Conservation (phyloP, 1,140 invertebrate species). For the Bombus balteatus region DNA sequence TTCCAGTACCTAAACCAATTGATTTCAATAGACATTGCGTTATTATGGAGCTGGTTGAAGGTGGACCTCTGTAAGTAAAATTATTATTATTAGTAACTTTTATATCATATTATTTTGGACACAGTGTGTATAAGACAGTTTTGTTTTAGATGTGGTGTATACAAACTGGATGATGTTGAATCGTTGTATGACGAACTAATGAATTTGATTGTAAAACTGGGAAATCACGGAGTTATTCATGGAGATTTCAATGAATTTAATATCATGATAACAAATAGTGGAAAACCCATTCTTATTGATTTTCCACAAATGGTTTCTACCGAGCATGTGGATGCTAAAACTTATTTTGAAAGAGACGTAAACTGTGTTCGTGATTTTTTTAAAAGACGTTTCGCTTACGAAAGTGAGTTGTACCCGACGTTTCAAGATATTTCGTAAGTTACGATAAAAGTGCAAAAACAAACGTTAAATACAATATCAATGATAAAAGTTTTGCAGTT, state of each 20-base stretch:
- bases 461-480: not conserved
- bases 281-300: conserved; percentile 95
- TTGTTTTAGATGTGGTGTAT: conserved; percentile 89
- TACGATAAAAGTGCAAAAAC: not conserved
- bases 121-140: not conserved
- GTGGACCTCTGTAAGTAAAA: conserved; percentile 86
- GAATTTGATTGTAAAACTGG: conserved; percentile 95
- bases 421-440: conserved; percentile 90
- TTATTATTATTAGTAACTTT: not conserved
- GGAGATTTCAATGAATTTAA: conserved; percentile 99
- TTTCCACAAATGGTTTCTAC: conserved; percentile 99
- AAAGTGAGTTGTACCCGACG: conserved; percentile 93
- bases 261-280: conserved; percentile 93
- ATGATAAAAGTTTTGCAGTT: not conserved
- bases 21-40: conserved; percentile 98
- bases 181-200: conserved; percentile 96
- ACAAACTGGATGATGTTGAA: conserved; percentile 90
- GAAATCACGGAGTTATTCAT: conserved; percentile 97
- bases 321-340: conserved; percentile 95
- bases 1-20: conserved; percentile 97
- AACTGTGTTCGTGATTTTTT: conserved; percentile 97
- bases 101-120: not conserved
- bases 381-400: conserved; percentile 94
- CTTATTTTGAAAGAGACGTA: conserved; percentile 98
- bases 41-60: conserved; percentile 96